A percentile compares a stretch with the other conserved stretches of the same genome.
Evolutionary conservation across 2,888 invertebrate genomes (phyloP).

Genomic region (Lasioglossum morio): DNA sequence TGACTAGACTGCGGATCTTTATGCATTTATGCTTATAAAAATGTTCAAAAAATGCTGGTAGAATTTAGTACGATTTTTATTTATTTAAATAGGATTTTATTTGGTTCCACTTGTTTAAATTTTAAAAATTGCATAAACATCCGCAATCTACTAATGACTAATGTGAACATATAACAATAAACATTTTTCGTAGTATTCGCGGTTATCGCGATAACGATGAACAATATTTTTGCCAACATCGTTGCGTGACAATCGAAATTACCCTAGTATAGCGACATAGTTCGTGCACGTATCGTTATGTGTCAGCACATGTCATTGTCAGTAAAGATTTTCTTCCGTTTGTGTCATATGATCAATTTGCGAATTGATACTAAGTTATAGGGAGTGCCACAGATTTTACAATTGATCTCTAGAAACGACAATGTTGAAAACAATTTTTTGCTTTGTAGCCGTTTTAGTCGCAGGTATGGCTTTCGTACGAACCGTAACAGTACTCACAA

Average conservation of each 20-base stretch:
- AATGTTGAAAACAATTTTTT: conserved; percentile 68
- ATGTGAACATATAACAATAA: not conserved
- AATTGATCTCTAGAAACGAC: conserved; percentile 41
- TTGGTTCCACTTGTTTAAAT: too few relatives aligned
- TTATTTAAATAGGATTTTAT: too few relatives aligned
- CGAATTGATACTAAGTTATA: conserved; percentile 53
- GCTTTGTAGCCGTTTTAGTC: conserved; percentile 43
- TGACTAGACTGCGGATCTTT: too few relatives aligned
- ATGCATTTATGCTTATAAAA: too few relatives aligned
- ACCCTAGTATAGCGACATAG: not conserved
- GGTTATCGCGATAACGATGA: not conserved
- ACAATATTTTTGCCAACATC: not conserved
- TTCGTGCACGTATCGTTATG: not conserved
- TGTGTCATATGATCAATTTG: conserved; percentile 67
- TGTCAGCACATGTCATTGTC: not conserved
- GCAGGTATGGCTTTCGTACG: conserved; percentile 59
- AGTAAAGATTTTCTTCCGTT: conserved; percentile 30
- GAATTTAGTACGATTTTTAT: too few relatives aligned
- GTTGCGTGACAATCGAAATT: not conserved
- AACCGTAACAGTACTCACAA: not conserved
- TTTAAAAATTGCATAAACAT: too few relatives aligned
- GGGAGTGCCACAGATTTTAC: conserved; percentile 68
- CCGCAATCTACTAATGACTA: not conserved
- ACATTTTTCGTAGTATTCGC: not conserved
- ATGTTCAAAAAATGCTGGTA: too few relatives aligned